A percentile compares a stretch with the other conserved stretches of the same genome.
phyloP scores from a whole-genome alignment of 2,888 invertebrate genomes.

The Pammene fasciana region DNA sequence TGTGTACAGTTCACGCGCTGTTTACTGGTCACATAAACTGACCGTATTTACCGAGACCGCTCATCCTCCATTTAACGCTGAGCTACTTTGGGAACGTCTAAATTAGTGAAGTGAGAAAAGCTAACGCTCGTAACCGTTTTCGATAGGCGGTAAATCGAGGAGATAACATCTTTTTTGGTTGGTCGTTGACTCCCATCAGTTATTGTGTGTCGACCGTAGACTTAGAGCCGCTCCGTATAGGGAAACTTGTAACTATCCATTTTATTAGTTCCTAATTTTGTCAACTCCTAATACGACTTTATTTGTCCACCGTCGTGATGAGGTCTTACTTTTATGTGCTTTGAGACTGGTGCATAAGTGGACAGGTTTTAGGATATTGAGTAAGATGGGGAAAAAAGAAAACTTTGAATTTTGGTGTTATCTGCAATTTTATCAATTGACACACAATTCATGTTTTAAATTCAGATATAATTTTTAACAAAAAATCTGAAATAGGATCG shows the following conservation, averaged over 20 bases:
- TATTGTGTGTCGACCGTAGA: slow-evolving; percentile 73
- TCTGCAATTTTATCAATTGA: no score
- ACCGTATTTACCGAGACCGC: slow-evolving; percentile 77
- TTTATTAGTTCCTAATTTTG: slow-evolving; percentile 69
- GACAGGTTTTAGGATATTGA: slow-evolving; percentile 4
- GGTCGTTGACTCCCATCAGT: slow-evolving; percentile 66
- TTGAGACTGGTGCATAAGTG: slow-evolving; percentile 9
- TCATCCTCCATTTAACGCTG: slow-evolving; percentile 78
- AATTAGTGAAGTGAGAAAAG: slow-evolving; percentile 82
- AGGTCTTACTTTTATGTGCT: slow-evolving; percentile 52
- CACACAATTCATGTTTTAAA: no score
- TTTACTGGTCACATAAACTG: slow-evolving; percentile 78
- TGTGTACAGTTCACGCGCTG: slow-evolving; percentile 82
- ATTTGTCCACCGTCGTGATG: slow-evolving; percentile 61
- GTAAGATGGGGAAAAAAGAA: background rate
- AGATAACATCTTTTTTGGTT: slow-evolving; percentile 76
- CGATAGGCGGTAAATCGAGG: slow-evolving; percentile 76
- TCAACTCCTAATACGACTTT: slow-evolving; percentile 64
- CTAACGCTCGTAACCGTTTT: slow-evolving; percentile 76
- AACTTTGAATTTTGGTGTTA: no score
- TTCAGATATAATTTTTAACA: no score
- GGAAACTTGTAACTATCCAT: slow-evolving; percentile 62
- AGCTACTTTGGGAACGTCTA: slow-evolving; percentile 81
- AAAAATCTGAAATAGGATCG: no score
- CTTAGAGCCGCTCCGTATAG: slow-evolving; percentile 65